These are phyloP conservation scores for Cryptomyrus ogoouensis DNA, from an alignment of 2,113 vertebrate species.

Conservation along the genomic window DNA sequence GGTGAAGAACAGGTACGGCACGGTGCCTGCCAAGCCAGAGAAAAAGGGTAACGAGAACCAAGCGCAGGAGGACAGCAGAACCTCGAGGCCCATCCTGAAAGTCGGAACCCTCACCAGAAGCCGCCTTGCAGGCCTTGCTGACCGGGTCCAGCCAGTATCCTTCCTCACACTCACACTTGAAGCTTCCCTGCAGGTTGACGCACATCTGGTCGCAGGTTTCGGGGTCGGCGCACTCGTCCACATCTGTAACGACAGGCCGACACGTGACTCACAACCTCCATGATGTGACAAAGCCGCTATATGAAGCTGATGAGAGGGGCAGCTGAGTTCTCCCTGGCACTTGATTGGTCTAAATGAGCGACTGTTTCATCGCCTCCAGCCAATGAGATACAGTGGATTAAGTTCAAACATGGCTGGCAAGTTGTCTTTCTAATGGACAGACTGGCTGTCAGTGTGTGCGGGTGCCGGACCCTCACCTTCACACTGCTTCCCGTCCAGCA, in stretches of 20 bases:
- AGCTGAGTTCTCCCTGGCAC: background rate
- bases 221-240: slow-evolving; percentile 69
- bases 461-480: slow-evolving; percentile 59
- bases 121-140: slow-evolving; percentile 67
- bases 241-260: slow-evolving; percentile 54
- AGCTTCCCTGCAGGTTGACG: slow-evolving; percentile 70
- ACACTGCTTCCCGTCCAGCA: slow-evolving; percentile 59
- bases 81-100: background rate
- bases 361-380: background rate
- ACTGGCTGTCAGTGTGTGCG: background rate
- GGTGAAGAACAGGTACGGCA: slow-evolving; percentile 73
- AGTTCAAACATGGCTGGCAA: background rate
- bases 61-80: background rate
- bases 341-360: background rate
- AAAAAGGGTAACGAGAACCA: background rate
- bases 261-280: background rate
- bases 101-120: slow-evolving; percentile 53
- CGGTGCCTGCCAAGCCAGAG: slow-evolving; percentile 47
- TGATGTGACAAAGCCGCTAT: background rate
- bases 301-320: background rate
- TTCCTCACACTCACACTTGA: slow-evolving; percentile 69
- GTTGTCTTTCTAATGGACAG: background rate
- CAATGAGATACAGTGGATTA: background rate
- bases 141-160: slow-evolving; percentile 68
- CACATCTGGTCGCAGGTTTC: slow-evolving; percentile 76